These are phyloP conservation scores for Taphrorychus bicolor DNA, from an alignment of 2,888 invertebrate genomes.

Conservation along the genomic window DNA sequence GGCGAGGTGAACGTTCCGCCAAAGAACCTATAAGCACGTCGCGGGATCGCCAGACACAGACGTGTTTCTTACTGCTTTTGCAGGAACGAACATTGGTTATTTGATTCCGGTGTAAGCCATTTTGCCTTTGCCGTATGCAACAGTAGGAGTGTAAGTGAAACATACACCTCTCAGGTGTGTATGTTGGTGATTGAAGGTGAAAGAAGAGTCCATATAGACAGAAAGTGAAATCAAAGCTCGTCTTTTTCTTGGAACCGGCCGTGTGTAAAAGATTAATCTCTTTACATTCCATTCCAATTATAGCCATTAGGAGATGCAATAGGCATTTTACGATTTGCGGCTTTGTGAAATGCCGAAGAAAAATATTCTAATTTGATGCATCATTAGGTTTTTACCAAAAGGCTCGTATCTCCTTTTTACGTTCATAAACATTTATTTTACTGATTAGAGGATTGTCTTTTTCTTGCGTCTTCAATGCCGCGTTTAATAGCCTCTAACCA, in stretches of 20 bases:
- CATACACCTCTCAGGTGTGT: too few relatives aligned
- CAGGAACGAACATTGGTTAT: slow-evolving; percentile 11
- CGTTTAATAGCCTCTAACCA: too few relatives aligned
- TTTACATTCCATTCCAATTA: slow-evolving; percentile 33
- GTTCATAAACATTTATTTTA: neutral
- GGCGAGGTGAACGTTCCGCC: slow-evolving; percentile 30
- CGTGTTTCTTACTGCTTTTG: slow-evolving; percentile 24
- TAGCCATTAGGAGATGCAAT: slow-evolving; percentile 16
- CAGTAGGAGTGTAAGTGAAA: too few relatives aligned
- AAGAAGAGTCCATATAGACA: neutral
- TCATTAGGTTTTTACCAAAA: neutral
- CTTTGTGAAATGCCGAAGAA: slow-evolving; percentile 29
- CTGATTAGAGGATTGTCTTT: neutral
- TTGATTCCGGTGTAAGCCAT: slow-evolving; percentile 2
- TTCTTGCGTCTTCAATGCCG: neutral
- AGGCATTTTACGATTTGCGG: slow-evolving; percentile 16
- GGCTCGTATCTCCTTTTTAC: neutral
- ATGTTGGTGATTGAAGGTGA: too few relatives aligned
- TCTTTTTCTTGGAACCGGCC: neutral
- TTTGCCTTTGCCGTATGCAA: too few relatives aligned
- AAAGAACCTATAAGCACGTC: slow-evolving; percentile 27
- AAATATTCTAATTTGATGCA: slow-evolving; percentile 3
- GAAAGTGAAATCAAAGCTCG: neutral
- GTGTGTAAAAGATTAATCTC: slow-evolving; percentile 22
- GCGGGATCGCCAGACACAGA: slow-evolving; percentile 21